Evolutionary conservation across 2,797 vertebrate species (phyloP), one percentile per base, ranked within the genome.

Genomic region (Manis pentadactyla): DNA sequence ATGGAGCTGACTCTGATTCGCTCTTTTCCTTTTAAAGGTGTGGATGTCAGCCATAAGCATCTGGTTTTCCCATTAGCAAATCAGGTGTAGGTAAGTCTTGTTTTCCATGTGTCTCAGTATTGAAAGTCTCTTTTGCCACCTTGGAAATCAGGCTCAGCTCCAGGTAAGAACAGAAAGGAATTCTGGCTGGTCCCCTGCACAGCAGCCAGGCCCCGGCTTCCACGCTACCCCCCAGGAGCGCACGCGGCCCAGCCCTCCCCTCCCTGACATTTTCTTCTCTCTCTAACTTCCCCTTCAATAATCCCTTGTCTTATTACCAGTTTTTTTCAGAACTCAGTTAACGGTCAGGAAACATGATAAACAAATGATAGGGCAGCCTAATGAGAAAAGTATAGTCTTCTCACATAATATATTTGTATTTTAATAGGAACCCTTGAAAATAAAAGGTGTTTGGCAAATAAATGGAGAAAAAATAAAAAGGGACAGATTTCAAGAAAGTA

Each of bases 221-320:
- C 11, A 3, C 0, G 4, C n/a, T 21, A 1, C 6, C 4, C 17
- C 4, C 17, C 0, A 23, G 10, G 7, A 13, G 5, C 4, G 1
- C 53, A 5, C 5, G 25, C 1, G 1, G 15, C 4, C 19, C 37
- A 13, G 12, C 1, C 15, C 49, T 59, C 0, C 27, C 7, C 1
- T 23, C 29, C 2, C n/a, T 2, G 6, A 2, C 4, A 12, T 27
- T 14, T 25, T 7, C 61, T 86, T 57, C 82, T 34, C 29, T 49
- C 57, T 17, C 18, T 14, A 6, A 9, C 4, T 34, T 89, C 61
- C 4, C 59, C 9, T 66, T 61, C 46, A 46, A n/a, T 14, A 57
- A 18, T 49, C 19, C 0, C 46, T 68, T 34, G 10, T 29, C 39
- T n/a, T 23, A 9, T 25, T 68, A 15, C 51, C 37, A 23, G 4